A percentile compares a stretch with the other conserved stretches of the same genome.
Conservation (phyloP, 2,888 invertebrate species). For the Xylophagus ater region DNA sequence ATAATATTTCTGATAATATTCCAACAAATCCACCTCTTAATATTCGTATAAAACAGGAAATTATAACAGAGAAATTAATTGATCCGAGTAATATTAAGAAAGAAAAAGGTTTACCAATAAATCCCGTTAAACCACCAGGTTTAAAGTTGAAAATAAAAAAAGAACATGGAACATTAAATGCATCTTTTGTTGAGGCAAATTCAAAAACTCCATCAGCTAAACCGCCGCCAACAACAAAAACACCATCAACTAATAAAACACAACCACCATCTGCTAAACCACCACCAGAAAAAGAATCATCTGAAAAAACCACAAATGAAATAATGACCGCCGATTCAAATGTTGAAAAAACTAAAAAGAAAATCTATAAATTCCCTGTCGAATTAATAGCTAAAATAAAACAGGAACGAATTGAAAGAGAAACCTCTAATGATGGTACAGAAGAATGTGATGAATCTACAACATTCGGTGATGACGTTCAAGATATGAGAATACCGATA, state of each 20-base stretch:
- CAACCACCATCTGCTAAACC: too few species aligned
- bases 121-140: too few species aligned
- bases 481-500: not conserved
- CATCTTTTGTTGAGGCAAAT: constrained; percentile 31
- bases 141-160: constrained; percentile 37
- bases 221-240: constrained; percentile 25
- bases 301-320: not conserved
- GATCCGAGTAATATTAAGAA: too few species aligned
- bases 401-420: constrained; percentile 15
- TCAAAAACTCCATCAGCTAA: constrained; percentile 23
- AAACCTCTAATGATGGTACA: constrained; percentile 1
- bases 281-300: not conserved
- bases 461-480: too few species aligned
- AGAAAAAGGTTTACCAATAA: too few species aligned
- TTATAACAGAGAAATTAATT: too few species aligned
- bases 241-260: too few species aligned
- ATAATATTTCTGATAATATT: too few species aligned
- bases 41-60: too few species aligned
- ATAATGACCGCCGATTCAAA: not conserved
- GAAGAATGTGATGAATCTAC: too few species aligned
- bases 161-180: constrained; percentile 35
- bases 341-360: too few species aligned
- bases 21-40: too few species aligned
- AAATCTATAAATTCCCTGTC: constrained; percentile 13
- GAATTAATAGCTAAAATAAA: constrained; percentile 14